Base-by-base conservation (phyloP, 2,113 vertebrate species). In the Bostrychus sinensis region DNA sequence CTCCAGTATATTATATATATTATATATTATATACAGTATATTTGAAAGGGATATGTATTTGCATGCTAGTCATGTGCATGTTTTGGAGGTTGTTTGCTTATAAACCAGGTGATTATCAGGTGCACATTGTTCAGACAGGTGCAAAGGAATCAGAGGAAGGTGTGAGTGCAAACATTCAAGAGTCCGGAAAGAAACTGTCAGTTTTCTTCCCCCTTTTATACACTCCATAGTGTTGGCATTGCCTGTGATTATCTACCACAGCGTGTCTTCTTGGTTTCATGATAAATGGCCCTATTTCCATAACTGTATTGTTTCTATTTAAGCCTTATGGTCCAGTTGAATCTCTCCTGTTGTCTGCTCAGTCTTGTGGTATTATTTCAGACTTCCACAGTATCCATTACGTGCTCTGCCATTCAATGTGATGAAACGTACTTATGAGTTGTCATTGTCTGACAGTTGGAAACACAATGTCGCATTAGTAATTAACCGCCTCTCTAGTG, bases 121-220 rank as follows among this genome's bases (percentile, higher is more conserved):
- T 75, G 51, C 63, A 75, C 59, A 70, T 64, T 70, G 68, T 72
- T 85, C 61, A 65, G 71, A 82, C 71, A 73, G 61, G 78, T 72
- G 72, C 30, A 61, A 68, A 61, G 19, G 60, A 67, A 68, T 22
- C 41, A 66, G 25, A 66, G 9, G 39, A 56, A 68, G 57, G 61
- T 61, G 62, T 66, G 25, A 77, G 32, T 5, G 43, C 11, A 46
- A 46, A 57, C 48, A 58, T 50, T 10, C 5, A 19, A 56, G 28
- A 39, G 5, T 28, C 7, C 45, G 67, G 10, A 43, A 57, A 56
- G 23, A 58, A 62, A 63, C 62, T 36, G 51, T 4, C 50, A 38
- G 5, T 22, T 48, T 62, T 56, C 41, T 30, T 53, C n/a, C 42
- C 14, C 48, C 17, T 36, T 28, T 20, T 12, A 34, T 34, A 34